Evolutionary conservation across 1,140 invertebrate species (phyloP).

Genomic region (Lordiphosa mommai): DNA sequence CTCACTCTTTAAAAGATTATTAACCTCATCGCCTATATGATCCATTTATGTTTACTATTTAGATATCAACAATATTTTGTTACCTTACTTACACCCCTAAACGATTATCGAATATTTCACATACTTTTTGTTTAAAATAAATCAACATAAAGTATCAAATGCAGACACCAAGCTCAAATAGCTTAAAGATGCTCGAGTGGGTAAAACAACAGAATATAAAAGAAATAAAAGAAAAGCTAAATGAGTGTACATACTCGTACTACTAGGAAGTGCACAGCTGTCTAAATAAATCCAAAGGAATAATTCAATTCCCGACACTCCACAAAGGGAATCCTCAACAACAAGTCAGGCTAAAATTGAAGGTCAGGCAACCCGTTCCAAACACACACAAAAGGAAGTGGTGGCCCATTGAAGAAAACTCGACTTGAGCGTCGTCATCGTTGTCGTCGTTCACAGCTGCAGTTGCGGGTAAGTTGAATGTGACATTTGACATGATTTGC

Average conservation of each 20-base stretch:
- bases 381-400: slow-evolving; percentile 3
- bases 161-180: slow-evolving; percentile 1
- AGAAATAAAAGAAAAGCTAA: not conserved
- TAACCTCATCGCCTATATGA: slow-evolving; percentile 1
- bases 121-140: not conserved
- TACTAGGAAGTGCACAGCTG: slow-evolving; percentile 7
- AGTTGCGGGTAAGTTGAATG: slow-evolving; percentile 31
- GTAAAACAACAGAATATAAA: too few relatives aligned
- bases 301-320: slow-evolving; percentile 8
- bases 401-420: slow-evolving; percentile 5
- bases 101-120: too few relatives aligned
- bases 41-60: slow-evolving; percentile 23
- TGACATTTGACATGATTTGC: slow-evolving; percentile 77
- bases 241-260: not conserved
- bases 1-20: not conserved
- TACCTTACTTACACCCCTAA: slow-evolving; percentile 29
- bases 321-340: slow-evolving; percentile 11
- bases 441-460: slow-evolving; percentile 38
- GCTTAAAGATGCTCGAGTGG: not conserved
- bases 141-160: slow-evolving; percentile 5
- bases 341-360: not conserved
- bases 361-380: slow-evolving; percentile 7
- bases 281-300: slow-evolving; percentile 10
- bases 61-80: slow-evolving; percentile 45
- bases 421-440: not conserved